These are phyloP conservation scores for Fregetta grallaria DNA, from an alignment of 2,113 vertebrate genomes.

Conservation along the genomic window DNA sequence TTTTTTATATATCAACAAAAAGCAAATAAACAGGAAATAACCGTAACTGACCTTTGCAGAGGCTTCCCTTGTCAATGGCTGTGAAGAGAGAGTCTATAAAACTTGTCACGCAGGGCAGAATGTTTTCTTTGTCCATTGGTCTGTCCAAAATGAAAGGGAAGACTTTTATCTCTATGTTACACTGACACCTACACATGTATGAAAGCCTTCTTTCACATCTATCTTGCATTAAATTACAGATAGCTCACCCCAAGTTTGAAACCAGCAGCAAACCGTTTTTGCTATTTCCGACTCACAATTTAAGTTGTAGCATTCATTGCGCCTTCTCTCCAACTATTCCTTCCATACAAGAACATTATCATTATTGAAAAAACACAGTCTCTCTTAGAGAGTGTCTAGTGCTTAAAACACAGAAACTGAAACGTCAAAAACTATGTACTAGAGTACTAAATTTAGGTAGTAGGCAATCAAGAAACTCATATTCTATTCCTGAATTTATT, in stretches of 20 bases:
- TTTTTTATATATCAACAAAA: neutral
- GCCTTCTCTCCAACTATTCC: neutral
- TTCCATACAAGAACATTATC: neutral
- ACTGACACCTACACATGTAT: neutral
- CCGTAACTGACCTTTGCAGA: constrained; percentile 82
- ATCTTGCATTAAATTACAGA: neutral
- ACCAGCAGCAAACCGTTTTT: neutral
- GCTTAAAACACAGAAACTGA: neutral
- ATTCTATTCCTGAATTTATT: neutral
- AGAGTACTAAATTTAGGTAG: neutral
- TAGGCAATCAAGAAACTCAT: neutral
- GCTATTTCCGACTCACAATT: neutral
- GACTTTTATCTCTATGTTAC: neutral
- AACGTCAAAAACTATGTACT: neutral
- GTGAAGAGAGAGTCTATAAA: constrained; percentile 80
- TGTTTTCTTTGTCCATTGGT: constrained; percentile 76
- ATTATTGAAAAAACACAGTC: neutral
- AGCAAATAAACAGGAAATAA: neutral
- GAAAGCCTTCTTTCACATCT: neutral
- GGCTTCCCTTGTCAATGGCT: constrained; percentile 72
- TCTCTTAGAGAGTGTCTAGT: neutral
- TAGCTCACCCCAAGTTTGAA: neutral
- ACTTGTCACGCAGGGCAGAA: constrained; percentile 68
- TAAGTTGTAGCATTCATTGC: neutral
- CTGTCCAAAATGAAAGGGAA: constrained; percentile 66